Base-by-base conservation (phyloP, 2,797 vertebrate species). In the Meriones psammophilus region DNA sequence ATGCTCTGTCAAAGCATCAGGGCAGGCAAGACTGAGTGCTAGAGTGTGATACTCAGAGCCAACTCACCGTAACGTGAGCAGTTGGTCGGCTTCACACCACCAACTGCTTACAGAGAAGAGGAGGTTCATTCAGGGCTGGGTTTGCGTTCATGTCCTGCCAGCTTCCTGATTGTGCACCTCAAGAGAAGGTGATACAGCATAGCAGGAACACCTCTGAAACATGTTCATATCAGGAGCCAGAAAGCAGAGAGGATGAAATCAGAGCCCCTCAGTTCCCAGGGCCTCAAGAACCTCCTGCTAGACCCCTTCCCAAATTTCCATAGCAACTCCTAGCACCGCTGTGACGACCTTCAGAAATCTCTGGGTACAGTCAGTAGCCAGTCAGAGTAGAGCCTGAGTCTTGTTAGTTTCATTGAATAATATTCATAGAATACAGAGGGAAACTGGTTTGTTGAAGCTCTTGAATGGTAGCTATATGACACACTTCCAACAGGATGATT, bases 11-110 rank as follows among this genome's bases (percentile, higher is more conserved):
- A 50, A 62, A 76, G 68, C 66, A 28, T 50, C 26, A 10, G 39
- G 36, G 62, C 84, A 42, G 86, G 22, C 39, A 3, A 24, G 77
- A 42, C 22, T 1, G 26, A 89, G 66, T 33, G 20, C 2, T 1
- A 54, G 76, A 28, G 1, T 28, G 56, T 69, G 39, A 50, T 4
- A 0, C 36, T 73, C 18, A 68, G 77, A 89, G 58, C 42, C 56
- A 0, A 50, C 89, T 17, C 36, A 0, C 56, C 4, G 3, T n/a
- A 36, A 18, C 4, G 0, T 0, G 13, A 64, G 36, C 64, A 71
- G 20, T 58, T 17, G 26, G 42, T 64, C 17, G 17, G 68, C 60
- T 76, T 76, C 7, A 10, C 5, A 13, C 42, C 33, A 36, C 93
- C 17, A 60, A 8, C 42, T 33, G 17, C n/a, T 36, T 46, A 39